A percentile compares a stretch with the other conserved stretches of the same genome.
Conservation (phyloP, 2,888 invertebrate genomes). For the Netelia melanura region DNA sequence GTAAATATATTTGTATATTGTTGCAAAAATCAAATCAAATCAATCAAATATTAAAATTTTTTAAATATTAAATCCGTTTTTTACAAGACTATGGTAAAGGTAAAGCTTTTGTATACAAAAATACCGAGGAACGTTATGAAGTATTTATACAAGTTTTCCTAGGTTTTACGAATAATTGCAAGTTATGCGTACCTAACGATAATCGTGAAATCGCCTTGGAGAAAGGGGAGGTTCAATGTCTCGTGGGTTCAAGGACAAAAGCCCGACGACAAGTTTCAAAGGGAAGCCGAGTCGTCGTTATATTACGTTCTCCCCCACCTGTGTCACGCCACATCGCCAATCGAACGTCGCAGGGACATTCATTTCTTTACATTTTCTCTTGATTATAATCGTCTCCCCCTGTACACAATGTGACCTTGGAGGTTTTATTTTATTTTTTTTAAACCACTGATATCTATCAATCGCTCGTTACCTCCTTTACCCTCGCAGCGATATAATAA, state of each 20-base stretch:
- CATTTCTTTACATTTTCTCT: conserved; percentile 4
- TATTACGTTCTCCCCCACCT: neutral
- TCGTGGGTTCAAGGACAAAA: conserved; percentile 66
- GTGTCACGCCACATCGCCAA: conserved; percentile 44
- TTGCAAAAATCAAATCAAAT: no score
- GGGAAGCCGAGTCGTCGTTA: conserved; percentile 19
- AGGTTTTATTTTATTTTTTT: neutral
- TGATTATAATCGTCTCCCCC: conserved; percentile 23
- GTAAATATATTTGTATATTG: no score
- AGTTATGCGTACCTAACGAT: conserved; percentile 1
- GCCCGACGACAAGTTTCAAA: conserved; percentile 46
- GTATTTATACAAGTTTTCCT: neutral
- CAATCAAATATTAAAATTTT: no score
- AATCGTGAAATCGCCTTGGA: conserved; percentile 30
- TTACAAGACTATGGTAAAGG: no score
- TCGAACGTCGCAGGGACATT: conserved; percentile 48
- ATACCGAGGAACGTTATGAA: no score
- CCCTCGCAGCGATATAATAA: neutral
- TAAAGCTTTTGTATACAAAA: no score
- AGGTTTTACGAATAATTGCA: neutral
- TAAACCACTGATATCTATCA: neutral
- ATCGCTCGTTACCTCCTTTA: neutral
- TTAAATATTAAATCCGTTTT: no score
- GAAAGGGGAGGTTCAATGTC: conserved; percentile 69
- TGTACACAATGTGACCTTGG: neutral